Conservation (phyloP, 2,888 invertebrate species). For the Fragum fragum region DNA sequence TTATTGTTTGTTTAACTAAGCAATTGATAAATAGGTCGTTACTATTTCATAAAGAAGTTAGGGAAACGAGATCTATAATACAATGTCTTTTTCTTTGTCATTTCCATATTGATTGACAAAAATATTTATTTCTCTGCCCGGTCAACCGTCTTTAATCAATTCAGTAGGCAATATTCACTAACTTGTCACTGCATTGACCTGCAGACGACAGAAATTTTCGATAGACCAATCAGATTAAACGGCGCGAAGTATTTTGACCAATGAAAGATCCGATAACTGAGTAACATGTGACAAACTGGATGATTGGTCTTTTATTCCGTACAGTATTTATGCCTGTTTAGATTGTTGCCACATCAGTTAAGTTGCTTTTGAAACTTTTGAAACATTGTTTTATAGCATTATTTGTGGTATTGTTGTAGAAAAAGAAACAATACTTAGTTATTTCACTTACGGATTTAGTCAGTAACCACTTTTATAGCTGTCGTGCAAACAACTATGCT, state of each 20-base stretch:
- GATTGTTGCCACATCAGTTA: conserved; percentile 74
- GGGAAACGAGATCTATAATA: not conserved
- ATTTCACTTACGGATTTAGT: too few species aligned
- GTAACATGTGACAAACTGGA: conserved; percentile 40
- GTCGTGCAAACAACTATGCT: too few species aligned
- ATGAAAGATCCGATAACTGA: conserved; percentile 11
- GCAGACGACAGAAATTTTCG: conserved; percentile 4
- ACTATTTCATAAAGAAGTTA: not conserved
- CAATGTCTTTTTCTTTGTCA: not conserved
- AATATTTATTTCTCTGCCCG: conserved; percentile 27
- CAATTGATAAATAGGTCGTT: not conserved
- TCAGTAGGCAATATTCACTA: conserved; percentile 33
- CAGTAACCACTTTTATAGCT: too few species aligned
- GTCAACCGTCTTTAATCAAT: conserved; percentile 20
- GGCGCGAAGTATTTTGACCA: conserved; percentile 41
- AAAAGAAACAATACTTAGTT: too few species aligned
- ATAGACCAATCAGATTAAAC: not conserved
- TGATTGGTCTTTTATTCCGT: conserved; percentile 51
- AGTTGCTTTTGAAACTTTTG: conserved; percentile 8
- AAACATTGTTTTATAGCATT: conserved; percentile 21
- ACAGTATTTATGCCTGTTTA: conserved; percentile 79
- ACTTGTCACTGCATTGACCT: conserved; percentile 36
- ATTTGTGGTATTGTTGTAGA: too few species aligned
- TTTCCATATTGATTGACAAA: conserved; percentile 15
- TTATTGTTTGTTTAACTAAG: not conserved